Percentiles rank a stretch among this genome's conserved stretches.
Conservation (phyloP, 2,888 invertebrate genomes). For the Timema podura region DNA sequence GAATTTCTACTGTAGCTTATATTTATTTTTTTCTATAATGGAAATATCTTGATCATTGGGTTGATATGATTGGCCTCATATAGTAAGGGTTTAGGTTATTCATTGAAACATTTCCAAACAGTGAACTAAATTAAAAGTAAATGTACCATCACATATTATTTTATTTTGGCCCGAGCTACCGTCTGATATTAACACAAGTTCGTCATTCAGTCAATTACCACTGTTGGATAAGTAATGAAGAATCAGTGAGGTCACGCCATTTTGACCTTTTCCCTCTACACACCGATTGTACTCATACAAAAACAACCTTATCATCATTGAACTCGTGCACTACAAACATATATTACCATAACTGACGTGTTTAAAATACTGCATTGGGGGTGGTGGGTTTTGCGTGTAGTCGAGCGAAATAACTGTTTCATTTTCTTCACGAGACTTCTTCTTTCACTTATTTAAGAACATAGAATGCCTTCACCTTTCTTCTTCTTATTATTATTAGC, state of each 20-base stretch:
- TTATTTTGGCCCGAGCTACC: too few relatives aligned
- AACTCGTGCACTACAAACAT: too few relatives aligned
- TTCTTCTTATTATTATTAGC: background rate
- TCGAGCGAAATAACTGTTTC: too few relatives aligned
- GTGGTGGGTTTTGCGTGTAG: too few relatives aligned
- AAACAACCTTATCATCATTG: background rate
- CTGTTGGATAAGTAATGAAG: background rate
- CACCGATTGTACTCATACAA: background rate
- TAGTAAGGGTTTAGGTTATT: background rate
- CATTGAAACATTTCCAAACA: conserved; percentile 6
- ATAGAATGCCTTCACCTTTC: background rate
- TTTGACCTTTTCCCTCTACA: conserved; percentile 7
- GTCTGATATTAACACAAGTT: too few relatives aligned
- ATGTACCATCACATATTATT: background rate
- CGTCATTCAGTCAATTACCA: too few relatives aligned
- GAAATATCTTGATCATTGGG: too few relatives aligned
- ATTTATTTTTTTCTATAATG: too few relatives aligned
- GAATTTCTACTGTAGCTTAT: too few relatives aligned
- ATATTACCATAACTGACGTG: too few relatives aligned
- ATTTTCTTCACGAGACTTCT: background rate
- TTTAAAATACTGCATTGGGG: too few relatives aligned
- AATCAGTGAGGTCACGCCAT: background rate
- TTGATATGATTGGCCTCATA: conserved; percentile 1
- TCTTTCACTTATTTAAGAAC: background rate
- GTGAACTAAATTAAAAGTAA: conserved; percentile 2